phyloP scores from a whole-genome alignment of 2,888 invertebrate genomes.

The Rhynchonema sp. region DNA sequence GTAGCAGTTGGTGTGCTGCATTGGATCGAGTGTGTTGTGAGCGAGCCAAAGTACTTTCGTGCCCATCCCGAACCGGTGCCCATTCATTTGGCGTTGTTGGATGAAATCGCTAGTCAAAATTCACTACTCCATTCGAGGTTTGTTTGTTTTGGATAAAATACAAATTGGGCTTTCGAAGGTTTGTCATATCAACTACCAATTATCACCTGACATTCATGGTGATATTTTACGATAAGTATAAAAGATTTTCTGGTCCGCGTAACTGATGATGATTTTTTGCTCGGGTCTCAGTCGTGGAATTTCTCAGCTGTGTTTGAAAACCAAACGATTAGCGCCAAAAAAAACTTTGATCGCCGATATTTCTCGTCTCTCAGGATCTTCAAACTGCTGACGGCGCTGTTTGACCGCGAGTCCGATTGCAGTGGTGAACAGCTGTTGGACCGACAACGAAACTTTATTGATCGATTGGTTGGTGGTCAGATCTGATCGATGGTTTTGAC shows the following conservation, averaged over 20 bases:
- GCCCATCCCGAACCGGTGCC: slow-evolving; percentile 82
- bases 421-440: not conserved
- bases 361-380: slow-evolving; percentile 51
- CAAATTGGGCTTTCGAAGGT: too few relatives aligned
- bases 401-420: slow-evolving; percentile 40
- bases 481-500: too few relatives aligned
- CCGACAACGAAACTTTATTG: slow-evolving; percentile 27
- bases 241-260: too few relatives aligned
- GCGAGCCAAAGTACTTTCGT: slow-evolving; percentile 85
- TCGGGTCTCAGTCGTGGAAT: too few relatives aligned
- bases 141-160: not conserved
- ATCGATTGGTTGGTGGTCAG: slow-evolving; percentile 55
- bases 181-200: too few relatives aligned
- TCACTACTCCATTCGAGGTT: slow-evolving; percentile 53
- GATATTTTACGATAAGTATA: too few relatives aligned
- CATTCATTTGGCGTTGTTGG: slow-evolving; percentile 73
- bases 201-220: too few relatives aligned
- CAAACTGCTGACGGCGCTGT: slow-evolving; percentile 59
- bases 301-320: too few relatives aligned
- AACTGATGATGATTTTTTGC: too few relatives aligned
- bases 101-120: slow-evolving; percentile 86
- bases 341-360: too few relatives aligned
- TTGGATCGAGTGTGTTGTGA: slow-evolving; percentile 87
- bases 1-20: slow-evolving; percentile 76
- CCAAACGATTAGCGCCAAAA: too few relatives aligned